Evolutionary conservation across 2,797 vertebrate genomes (phyloP), one percentile per base, ranked within the genome.

Genomic region (Spatula versicolor): DNA sequence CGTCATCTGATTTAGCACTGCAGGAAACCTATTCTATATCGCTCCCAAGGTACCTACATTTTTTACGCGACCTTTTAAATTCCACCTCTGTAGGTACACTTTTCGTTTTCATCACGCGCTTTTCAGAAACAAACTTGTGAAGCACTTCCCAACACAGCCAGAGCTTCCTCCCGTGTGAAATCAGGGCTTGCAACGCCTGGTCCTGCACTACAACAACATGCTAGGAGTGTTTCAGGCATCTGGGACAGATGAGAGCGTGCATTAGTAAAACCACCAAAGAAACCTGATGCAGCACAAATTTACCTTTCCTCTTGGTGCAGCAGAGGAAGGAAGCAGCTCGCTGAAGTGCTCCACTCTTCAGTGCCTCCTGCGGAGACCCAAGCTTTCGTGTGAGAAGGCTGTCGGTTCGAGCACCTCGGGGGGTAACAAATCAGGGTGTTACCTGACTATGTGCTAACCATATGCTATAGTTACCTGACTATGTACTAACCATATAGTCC

Each of bases 141-240:
- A 66, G 15, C 23, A 55, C 56, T 86, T 88, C 71, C 1, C 80
- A 52, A 72, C 11, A 55, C 18, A 8, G 37, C 28, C 50, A 35
- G 68, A 84, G 43, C 26, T 91, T 75, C 35, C 64, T 28, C 16
- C 43, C 66, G 2, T 13, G 58, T 68, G 37, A 92, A 66, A 83
- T 16, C 28, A 28, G 8, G 37, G 63, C 33, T 69, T 3, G 3
- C 19, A 8, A 0, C 1, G 66, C 6, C 13, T 67, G 5, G 9
- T 17, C 83, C 1, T 63, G 23, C 15, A 78, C 43, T 25, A 52
- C 21, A 83, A 68, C 4, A 31, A 22, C 17, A 54, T 26, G 39
- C 69, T 56, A 86, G 63, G 50, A 90, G 55, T 19, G 14, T 25
- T 73, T 15, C 11, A 8, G 5, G 7, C 37, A 56, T 21, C 15